phyloP scores from a whole-genome alignment of 1,140 invertebrate species.

The Pseudachorutes palmiensis region DNA sequence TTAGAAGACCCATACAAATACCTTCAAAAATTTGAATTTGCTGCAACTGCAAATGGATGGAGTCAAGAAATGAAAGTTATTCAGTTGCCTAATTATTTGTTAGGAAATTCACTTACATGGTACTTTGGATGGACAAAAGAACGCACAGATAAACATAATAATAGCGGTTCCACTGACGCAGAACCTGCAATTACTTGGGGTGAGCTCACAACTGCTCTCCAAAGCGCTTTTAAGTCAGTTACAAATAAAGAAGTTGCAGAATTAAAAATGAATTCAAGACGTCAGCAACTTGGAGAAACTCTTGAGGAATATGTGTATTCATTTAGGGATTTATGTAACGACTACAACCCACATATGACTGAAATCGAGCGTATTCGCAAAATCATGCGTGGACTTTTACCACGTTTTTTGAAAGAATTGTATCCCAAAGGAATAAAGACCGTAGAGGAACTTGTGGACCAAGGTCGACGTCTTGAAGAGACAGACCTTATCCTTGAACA shows the following conservation, averaged over 20 bases:
- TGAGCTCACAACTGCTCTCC: not conserved
- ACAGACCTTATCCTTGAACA: not conserved
- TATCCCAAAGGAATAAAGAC: not conserved
- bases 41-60: not conserved
- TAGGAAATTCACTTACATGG: not conserved
- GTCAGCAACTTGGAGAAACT: not conserved
- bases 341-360: not conserved
- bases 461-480: not conserved
- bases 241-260: not conserved
- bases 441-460: not conserved
- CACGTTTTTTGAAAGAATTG: not conserved
- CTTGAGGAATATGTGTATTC: not conserved
- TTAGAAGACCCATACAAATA: not conserved
- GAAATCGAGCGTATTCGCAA: not conserved
- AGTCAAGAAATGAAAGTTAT: not conserved
- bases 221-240: not conserved
- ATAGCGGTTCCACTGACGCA: not conserved
- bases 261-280: not conserved
- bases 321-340: not conserved
- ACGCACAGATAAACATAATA: not conserved
- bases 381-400: not conserved
- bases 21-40: not conserved
- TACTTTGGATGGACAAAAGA: not conserved
- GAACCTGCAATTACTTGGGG: not conserved
- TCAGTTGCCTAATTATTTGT: not conserved